phyloP scores from a whole-genome alignment of 2,113 vertebrate genomes.

The Tragelaphus scriptus region DNA sequence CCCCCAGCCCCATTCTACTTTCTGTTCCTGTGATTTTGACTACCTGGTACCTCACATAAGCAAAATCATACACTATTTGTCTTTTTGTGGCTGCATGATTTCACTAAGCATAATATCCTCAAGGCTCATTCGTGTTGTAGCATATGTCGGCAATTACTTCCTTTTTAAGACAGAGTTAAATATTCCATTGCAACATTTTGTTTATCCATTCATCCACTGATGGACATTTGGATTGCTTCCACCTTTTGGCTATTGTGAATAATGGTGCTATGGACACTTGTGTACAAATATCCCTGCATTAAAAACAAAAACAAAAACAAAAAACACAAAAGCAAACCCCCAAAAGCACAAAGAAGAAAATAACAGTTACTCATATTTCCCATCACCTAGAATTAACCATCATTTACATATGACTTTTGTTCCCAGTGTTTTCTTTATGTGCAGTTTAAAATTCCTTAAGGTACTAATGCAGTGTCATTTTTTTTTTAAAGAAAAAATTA shows the following conservation, averaged over 20 bases:
- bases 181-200: not conserved
- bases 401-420: not conserved
- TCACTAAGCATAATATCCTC: not conserved
- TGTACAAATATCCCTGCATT: not conserved
- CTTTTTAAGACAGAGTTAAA: not conserved
- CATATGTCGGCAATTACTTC: not conserved
- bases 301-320: not conserved
- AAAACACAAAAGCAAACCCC: not conserved
- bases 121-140: not conserved
- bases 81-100: not conserved
- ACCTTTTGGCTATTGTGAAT: not conserved
- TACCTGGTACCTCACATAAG: not conserved
- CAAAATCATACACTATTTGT: not conserved
- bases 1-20: not conserved
- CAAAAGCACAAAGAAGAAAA: constrained; percentile 10
- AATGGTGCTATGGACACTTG: not conserved
- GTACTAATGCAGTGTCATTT: not conserved
- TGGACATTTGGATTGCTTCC: not conserved
- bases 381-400: not conserved
- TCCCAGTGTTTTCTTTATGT: not conserved
- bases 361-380: not conserved
- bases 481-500: not conserved
- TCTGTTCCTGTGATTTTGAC: not conserved
- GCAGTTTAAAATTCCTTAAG: not conserved
- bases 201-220: not conserved